A percentile compares a stretch with the other conserved stretches of the same genome.
phyloP scores from a whole-genome alignment of 2,113 vertebrate species.

The Pelodiscus sinensis region DNA sequence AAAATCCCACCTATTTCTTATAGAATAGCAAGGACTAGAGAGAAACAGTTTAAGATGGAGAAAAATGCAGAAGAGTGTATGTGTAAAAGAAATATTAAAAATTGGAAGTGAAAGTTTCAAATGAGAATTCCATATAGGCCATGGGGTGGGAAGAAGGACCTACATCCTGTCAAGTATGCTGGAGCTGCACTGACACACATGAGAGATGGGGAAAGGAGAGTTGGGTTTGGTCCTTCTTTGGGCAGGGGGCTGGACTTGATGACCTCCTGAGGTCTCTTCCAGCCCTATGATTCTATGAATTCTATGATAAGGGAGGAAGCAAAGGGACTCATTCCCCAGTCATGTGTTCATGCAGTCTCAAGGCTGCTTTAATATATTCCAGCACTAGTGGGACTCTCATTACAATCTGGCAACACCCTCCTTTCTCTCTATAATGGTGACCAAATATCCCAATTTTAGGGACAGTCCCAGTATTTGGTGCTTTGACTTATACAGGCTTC shows the following conservation, averaged over 20 bases:
- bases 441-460: no score
- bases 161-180: background rate
- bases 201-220: background rate
- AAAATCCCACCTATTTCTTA: background rate
- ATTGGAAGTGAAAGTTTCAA: background rate
- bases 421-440: background rate
- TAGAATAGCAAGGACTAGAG: background rate
- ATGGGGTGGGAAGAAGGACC: background rate
- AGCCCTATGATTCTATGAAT: no score
- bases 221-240: no score
- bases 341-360: background rate
- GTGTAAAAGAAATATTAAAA: background rate
- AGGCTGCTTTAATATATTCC: background rate
- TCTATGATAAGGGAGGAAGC: background rate
- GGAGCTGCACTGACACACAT: background rate
- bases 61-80: background rate
- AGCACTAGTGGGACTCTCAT: background rate
- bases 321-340: background rate
- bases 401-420: background rate
- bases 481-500: no score
- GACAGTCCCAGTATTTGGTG: no score
- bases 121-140: background rate
- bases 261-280: no score
- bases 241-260: no score
- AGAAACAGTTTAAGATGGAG: background rate